Base-by-base conservation (phyloP, 2,888 invertebrate species). In the Anodontia alba region DNA sequence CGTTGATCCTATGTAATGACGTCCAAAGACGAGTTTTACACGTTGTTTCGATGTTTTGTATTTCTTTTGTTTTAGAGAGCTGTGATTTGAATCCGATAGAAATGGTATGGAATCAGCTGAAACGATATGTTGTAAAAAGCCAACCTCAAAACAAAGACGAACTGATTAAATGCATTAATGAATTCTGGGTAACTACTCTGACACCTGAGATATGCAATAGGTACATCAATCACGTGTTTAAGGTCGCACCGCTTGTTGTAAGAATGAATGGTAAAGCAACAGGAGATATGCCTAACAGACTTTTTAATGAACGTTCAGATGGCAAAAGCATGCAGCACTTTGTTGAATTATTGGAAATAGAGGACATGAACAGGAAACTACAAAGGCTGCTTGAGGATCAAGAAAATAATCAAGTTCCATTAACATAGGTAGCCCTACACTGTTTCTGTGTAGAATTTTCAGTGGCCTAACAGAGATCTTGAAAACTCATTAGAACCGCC, bases 41-140 rank as follows among this genome's bases (percentile, higher is more conserved):
- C n/a, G n/a, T n/a, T n/a, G n/a, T n/a, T n/a, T n/a, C n/a, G n/a
- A n/a, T n/a, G n/a, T n/a, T n/a, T n/a, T n/a, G n/a, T n/a, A n/a
- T n/a, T n/a, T n/a, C n/a, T n/a, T n/a, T n/a, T n/a, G n/a, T n/a
- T 23, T 26, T 33, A n/a, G 62, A 73, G 20, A 57, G 57, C 26
- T 38, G 36, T 15, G 73, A 73, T 26, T 38, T 73, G 1, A 73
- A 73, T 20, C 73, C 73, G 0, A 73, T 73, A 3, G 73, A 73
- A 36, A 33, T 62, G 57, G 62, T 73, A 1, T 73, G 73, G 73
- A 57, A 57, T 0, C 33, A 36, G 54, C 26, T 73, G 0, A 73
- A 73, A 1, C 29, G 73, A 23, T 7, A 38, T 73, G 54, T 73
- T 23, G 8, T n/a, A 2, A 54, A 23, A 26, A 12, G 54, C 7